phyloP scores from a whole-genome alignment of 1,140 invertebrate species.

The Maniola jurtina region DNA sequence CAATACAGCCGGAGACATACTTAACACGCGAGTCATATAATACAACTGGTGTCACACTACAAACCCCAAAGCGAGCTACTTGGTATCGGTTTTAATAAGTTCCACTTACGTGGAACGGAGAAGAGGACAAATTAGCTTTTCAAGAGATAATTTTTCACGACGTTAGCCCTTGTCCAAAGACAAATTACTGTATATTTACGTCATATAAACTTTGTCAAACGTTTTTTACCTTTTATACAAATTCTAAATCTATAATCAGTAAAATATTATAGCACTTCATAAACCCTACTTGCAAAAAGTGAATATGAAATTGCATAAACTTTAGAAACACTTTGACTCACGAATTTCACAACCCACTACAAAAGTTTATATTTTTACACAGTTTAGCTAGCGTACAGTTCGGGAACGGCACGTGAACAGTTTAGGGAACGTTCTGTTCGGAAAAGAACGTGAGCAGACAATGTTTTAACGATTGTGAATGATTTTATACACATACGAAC shows the following conservation, averaged over 20 bases:
- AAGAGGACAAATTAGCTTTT: background rate
- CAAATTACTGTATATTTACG: conserved; percentile 20
- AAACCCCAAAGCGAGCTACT: no score
- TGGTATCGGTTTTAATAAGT: no score
- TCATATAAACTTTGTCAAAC: conserved; percentile 29
- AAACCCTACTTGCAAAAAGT: conserved; percentile 12
- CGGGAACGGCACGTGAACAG: no score
- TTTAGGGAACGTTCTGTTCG: no score
- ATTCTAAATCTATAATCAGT: background rate
- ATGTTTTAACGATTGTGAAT: background rate
- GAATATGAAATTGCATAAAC: conserved; percentile 33
- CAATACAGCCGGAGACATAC: no score
- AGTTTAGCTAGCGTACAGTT: background rate
- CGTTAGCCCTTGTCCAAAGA: background rate
- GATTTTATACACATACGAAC: no score
- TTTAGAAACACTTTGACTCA: conserved; percentile 28
- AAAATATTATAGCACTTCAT: conserved; percentile 30
- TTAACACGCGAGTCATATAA: no score
- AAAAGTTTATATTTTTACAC: conserved; percentile 27
- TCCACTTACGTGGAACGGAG: no score
- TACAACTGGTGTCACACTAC: no score
- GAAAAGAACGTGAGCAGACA: no score
- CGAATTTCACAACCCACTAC: conserved; percentile 69
- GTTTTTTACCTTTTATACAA: conserved; percentile 15
- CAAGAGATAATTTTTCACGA: background rate